Base-by-base conservation (phyloP, 2,888 invertebrate species). In the Serripes groenlandicus region DNA sequence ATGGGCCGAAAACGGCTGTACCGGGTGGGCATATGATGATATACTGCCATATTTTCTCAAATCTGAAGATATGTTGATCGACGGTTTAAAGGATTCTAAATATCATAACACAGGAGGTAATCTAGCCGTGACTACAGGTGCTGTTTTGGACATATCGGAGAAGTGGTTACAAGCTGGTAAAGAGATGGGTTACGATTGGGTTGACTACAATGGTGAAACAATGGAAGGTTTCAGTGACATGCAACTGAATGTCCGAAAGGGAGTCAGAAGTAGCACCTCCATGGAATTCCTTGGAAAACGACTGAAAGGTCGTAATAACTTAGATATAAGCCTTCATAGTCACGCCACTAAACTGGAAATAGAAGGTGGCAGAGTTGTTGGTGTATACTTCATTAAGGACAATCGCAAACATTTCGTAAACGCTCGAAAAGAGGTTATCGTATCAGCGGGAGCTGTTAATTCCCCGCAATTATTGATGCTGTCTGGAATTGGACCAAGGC, bases 401-500 rank as follows among this genome's bases (percentile, higher is more conserved):
- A 87, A 88, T 49, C 81, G 85, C 11, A 52, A 83, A 32, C 72
- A 81, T 18, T 72, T 60, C 26, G 90, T 91, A 9, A 75, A 83
- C 66, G 89, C 91, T 70, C 76, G 76, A 64, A 86, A 88, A 80
- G 91, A 92, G 81, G 90, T 94, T 32, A 91, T 93, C 30, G 87
- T 94, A 23, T 92, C 92, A 34, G 94, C 93, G 21, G 94, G 94
- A 7, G 88, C 93, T 28, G 90, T 94, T 18, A 93, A 93, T 74
- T 92, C 94, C 1, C 93, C 94, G 7, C 92, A 93, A 42, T 23
- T 70, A 32, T 32, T 70, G 18, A 54, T 70, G 70, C 52, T 62
- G 32, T 62, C 62, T 34, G 62, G 62, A 5, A 62, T 62, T 21
- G 62, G 62, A n/a, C 62, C 62, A 30, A 70, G 49, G 54, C 52